Evolutionary conservation across 2,888 invertebrate species (phyloP).

Genomic region (Sycophila texana): DNA sequence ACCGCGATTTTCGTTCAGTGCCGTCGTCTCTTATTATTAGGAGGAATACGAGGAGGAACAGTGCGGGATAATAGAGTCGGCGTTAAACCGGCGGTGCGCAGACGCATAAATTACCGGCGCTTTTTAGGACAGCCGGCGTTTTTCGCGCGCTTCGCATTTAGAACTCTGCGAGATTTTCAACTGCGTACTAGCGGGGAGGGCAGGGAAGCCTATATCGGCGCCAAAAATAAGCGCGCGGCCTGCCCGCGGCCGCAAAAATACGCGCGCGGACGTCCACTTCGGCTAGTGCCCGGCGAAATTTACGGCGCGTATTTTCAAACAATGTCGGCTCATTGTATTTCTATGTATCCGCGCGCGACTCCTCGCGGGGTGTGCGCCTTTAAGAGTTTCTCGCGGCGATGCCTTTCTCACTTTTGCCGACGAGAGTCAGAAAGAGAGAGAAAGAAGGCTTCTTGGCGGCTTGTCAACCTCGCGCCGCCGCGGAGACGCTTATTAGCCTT

Average conservation of each 20-base stretch:
- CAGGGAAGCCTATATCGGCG: conserved; percentile 40
- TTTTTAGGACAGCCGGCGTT: too few relatives aligned
- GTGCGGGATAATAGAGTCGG: too few relatives aligned
- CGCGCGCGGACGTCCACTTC: not conserved
- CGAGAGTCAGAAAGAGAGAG: too few relatives aligned
- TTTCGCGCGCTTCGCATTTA: too few relatives aligned
- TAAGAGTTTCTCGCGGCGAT: not conserved
- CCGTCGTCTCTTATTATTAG: too few relatives aligned
- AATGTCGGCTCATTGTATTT: conserved; percentile 48
- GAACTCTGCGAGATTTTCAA: not conserved
- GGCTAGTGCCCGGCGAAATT: conserved; percentile 30
- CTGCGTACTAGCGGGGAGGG: not conserved
- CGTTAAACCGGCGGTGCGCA: too few relatives aligned
- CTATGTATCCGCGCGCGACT: conserved; percentile 21
- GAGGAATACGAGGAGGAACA: too few relatives aligned
- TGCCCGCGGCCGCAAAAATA: conserved; percentile 43
- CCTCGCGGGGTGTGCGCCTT: not conserved
- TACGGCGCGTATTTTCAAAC: conserved; percentile 53
- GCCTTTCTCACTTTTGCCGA: conserved; percentile 1
- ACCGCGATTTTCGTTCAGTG: too few relatives aligned
- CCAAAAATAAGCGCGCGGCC: conserved; percentile 50
- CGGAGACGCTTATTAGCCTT: too few relatives aligned
- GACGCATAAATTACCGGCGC: too few relatives aligned
- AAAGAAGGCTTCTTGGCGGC: too few relatives aligned
- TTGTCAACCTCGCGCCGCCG: too few relatives aligned